phyloP scores from a whole-genome alignment of 2,113 vertebrate species.

The Mustela lutreola region DNA sequence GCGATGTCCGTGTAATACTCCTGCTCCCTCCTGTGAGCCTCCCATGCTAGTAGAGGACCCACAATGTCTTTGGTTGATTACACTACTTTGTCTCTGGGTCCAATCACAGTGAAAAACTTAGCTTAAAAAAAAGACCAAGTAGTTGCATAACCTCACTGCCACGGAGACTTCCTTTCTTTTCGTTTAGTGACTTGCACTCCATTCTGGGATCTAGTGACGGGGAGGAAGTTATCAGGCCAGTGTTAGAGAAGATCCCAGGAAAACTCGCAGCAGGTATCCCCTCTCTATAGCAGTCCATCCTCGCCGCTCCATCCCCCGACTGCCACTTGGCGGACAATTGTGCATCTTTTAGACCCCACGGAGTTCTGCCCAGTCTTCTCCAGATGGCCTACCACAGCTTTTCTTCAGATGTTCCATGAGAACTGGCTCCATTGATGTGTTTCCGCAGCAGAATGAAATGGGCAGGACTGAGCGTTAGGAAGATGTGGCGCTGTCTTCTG shows the following conservation, averaged over 20 bases:
- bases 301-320: not conserved
- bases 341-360: not conserved
- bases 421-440: not conserved
- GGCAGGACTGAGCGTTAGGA: not conserved
- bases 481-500: not conserved
- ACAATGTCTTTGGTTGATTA: not conserved
- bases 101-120: not conserved
- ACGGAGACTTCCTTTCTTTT: not conserved
- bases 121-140: not conserved
- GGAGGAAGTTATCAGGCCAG: not conserved
- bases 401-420: not conserved
- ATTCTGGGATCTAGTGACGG: not conserved
- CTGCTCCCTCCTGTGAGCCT: not conserved
- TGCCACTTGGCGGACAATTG: not conserved
- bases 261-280: not conserved
- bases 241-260: not conserved
- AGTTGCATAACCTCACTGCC: not conserved
- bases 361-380: not conserved
- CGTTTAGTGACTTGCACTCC: not conserved
- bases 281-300: not conserved
- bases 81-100: not conserved
- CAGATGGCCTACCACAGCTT: not conserved
- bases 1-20: fast-evolving
- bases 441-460: not conserved
- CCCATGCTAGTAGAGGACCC: not conserved